phyloP scores from a whole-genome alignment of 2,113 vertebrate species.

The Mionectes macconnelli region DNA sequence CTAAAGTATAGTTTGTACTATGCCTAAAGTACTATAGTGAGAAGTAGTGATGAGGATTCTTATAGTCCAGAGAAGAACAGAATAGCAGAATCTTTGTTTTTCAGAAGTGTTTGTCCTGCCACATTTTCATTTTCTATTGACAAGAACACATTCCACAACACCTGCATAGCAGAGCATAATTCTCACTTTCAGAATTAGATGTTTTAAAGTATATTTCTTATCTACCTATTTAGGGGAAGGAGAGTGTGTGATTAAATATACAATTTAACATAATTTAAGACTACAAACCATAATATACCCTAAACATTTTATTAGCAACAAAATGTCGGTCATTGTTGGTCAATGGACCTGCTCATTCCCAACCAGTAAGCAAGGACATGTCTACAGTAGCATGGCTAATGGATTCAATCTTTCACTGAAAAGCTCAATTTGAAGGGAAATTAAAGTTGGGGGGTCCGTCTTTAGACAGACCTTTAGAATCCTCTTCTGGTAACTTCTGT shows the following conservation, averaged over 20 bases:
- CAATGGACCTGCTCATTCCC: not conserved
- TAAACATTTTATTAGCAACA: not conserved
- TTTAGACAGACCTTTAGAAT: too few relatives aligned
- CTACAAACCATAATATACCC: not conserved
- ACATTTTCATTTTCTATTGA: not conserved
- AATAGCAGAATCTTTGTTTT: not conserved
- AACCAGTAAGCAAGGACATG: not conserved
- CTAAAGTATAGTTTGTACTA: not conserved
- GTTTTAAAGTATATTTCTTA: not conserved
- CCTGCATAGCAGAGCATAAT: not conserved
- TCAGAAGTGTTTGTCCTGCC: not conserved
- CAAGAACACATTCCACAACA: not conserved
- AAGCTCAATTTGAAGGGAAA: not conserved
- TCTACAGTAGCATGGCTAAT: not conserved
- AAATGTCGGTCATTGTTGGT: not conserved
- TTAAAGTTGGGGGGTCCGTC: not conserved
- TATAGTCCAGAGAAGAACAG: not conserved
- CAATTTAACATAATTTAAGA: not conserved
- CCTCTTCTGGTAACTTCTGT: not conserved
- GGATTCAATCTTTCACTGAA: not conserved
- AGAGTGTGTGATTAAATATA: not conserved
- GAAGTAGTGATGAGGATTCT: not conserved
- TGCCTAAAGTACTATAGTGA: not conserved
- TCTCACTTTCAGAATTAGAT: not conserved
- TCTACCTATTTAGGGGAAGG: not conserved